Evolutionary conservation across 1,140 invertebrate species (phyloP).

Genomic region (Nomia melanderi): DNA sequence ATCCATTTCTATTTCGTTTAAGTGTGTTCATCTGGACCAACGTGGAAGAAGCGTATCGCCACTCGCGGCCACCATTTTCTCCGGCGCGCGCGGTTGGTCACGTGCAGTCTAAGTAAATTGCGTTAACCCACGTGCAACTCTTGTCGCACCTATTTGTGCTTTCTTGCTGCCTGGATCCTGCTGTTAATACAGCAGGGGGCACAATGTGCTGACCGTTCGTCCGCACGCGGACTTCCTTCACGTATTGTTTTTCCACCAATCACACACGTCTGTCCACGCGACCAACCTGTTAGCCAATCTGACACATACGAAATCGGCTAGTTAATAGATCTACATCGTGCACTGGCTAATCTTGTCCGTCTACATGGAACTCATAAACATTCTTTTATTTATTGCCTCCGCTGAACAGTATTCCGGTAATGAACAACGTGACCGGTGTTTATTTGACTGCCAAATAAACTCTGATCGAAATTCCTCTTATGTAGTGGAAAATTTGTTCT

Average conservation of each 20-base stretch:
- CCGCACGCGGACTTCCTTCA: slow-evolving; percentile 7
- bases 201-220: slow-evolving; percentile 28
- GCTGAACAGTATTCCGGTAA: too few relatives aligned
- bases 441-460: too few relatives aligned
- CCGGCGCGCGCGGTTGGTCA: background rate
- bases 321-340: background rate
- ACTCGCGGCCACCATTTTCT: slow-evolving; percentile 17
- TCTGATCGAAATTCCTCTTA: too few relatives aligned
- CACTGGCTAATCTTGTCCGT: background rate
- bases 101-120: slow-evolving; percentile 14
- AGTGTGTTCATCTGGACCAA: background rate
- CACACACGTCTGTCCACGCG: background rate
- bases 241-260: slow-evolving; percentile 37
- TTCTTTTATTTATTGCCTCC: background rate
- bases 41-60: background rate
- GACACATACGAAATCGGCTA: slow-evolving; percentile 12
- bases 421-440: too few relatives aligned
- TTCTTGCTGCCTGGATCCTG: background rate
- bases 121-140: slow-evolving; percentile 12
- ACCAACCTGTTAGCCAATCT: background rate
- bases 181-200: slow-evolving; percentile 24
- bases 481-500: too few relatives aligned
- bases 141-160: slow-evolving; percentile 26
- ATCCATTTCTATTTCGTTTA: slow-evolving; percentile 21
- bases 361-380: too few relatives aligned